phyloP scores from a whole-genome alignment of 2,797 vertebrate genomes.

The Rhynchonycteris naso region DNA sequence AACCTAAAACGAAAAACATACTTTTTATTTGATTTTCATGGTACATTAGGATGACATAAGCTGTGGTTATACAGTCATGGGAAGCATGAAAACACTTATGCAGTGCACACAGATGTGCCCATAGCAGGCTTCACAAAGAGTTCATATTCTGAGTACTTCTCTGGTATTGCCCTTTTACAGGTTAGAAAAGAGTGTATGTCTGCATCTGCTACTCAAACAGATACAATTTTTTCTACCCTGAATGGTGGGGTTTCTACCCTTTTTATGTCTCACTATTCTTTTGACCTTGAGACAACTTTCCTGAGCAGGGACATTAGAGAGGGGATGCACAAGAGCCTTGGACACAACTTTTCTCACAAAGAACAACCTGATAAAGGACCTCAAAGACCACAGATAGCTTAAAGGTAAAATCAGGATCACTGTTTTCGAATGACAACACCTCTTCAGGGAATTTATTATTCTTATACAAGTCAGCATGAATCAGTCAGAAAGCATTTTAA shows the following conservation, averaged over 20 bases:
- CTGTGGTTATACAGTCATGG: slow-evolving; percentile 26
- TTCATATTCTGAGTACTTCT: neutral
- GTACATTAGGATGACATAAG: slow-evolving; percentile 47
- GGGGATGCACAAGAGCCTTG: neutral
- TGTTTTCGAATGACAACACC: neutral
- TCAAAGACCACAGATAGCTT: neutral
- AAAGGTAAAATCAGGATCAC: slow-evolving; percentile 23
- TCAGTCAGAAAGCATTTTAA: slow-evolving; percentile 58
- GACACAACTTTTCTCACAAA: neutral
- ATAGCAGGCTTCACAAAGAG: neutral
- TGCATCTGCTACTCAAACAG: neutral
- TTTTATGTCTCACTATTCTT: neutral
- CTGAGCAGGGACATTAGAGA: neutral
- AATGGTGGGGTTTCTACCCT: too few species aligned
- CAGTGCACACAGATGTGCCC: neutral
- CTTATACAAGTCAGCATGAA: slow-evolving; percentile 39
- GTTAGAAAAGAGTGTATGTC: neutral
- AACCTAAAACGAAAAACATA: slow-evolving; percentile 8
- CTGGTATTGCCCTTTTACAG: neutral
- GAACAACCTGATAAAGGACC: neutral
- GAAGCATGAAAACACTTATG: neutral
- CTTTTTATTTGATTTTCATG: slow-evolving; percentile 41
- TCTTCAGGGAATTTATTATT: neutral
- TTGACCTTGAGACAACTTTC: neutral
- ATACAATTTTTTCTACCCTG: neutral